Percentiles rank a stretch among this genome's conserved stretches.
Conservation (phyloP, 2,113 vertebrate genomes). For the Morone saxatilis region DNA sequence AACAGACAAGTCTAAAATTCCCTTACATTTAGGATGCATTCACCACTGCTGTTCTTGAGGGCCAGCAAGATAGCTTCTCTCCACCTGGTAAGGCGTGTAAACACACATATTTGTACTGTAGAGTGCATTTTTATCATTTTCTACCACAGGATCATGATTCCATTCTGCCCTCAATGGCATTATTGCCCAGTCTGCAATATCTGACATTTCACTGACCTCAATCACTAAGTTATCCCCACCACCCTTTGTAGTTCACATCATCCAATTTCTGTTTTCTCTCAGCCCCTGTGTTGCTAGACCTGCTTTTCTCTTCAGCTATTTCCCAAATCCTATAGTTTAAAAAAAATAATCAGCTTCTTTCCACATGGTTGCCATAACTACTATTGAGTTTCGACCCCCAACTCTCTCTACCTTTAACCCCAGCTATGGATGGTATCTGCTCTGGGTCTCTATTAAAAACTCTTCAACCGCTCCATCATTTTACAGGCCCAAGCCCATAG, state of each 20-base stretch:
- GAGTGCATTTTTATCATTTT: slow-evolving; percentile 1
- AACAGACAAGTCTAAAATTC: neutral
- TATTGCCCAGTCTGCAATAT: slow-evolving; percentile 36
- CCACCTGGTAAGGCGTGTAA: neutral
- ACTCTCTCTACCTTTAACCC: slow-evolving; percentile 22
- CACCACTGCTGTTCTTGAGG: neutral
- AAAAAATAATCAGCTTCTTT: slow-evolving; percentile 50
- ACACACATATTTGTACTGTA: neutral
- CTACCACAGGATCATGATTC: neutral
- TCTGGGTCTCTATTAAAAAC: slow-evolving; percentile 20
- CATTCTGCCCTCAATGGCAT: slow-evolving; percentile 1
- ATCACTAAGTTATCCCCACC: slow-evolving; percentile 37
- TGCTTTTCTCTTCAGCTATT: slow-evolving; percentile 12
- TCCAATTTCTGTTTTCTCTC: slow-evolving; percentile 29
- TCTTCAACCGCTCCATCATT: neutral
- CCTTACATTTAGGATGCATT: neutral
- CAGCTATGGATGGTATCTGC: slow-evolving; percentile 9
- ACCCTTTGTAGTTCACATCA: slow-evolving; percentile 46
- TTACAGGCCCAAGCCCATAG: slow-evolving; percentile 2
- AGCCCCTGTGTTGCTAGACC: neutral
- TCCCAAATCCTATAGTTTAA: slow-evolving; percentile 29
- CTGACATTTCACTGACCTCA: slow-evolving; percentile 60
- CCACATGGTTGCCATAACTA: slow-evolving; percentile 40
- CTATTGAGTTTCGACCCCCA: slow-evolving; percentile 19
- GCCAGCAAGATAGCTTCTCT: neutral